Evolutionary conservation across 2,113 vertebrate species (phyloP).

Genomic region (Cyphomyrus plagiostoma): DNA sequence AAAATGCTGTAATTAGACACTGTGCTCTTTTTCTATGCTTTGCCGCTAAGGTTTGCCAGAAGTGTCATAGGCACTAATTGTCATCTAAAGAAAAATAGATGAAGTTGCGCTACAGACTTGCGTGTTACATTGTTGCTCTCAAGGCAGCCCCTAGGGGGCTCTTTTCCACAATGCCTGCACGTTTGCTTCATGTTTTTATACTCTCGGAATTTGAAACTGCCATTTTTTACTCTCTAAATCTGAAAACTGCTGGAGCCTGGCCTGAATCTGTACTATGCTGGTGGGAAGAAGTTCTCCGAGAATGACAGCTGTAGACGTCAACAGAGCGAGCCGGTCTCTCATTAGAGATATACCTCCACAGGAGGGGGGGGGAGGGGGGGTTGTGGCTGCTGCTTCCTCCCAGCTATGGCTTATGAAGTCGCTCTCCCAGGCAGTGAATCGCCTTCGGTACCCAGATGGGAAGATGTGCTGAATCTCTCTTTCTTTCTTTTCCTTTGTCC

Average conservation of each 20-base stretch:
- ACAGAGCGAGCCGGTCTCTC: background rate
- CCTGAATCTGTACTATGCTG: background rate
- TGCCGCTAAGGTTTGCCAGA: conserved; percentile 9
- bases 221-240: background rate
- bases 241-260: background rate
- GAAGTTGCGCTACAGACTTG: background rate
- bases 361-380: background rate
- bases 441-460: background rate
- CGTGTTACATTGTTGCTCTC: background rate
- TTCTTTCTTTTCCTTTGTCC: background rate
- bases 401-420: background rate
- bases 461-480: background rate
- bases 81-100: conserved; percentile 4
- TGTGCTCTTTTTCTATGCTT: background rate
- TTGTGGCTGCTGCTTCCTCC: background rate
- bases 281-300: background rate
- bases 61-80: conserved; percentile 7
- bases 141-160: background rate
- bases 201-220: background rate
- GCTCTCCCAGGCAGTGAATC: background rate
- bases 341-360: background rate
- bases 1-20: background rate
- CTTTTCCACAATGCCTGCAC: background rate
- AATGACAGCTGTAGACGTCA: background rate
- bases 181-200: background rate